Evolutionary conservation across 2,888 invertebrate species (phyloP), one percentile per base, ranked within the genome.

Genomic region (Euproctis similis): DNA sequence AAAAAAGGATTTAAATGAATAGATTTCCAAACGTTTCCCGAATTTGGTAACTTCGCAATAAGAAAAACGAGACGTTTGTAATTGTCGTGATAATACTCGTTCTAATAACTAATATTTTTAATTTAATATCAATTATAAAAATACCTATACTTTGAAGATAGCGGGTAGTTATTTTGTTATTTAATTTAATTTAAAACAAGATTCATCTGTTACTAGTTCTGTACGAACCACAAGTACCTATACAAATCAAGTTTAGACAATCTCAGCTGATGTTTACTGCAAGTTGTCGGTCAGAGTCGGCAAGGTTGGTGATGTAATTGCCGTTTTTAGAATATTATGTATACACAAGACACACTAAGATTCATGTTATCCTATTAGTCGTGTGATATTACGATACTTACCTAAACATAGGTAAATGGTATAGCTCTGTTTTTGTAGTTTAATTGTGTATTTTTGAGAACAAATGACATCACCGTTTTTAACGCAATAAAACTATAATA

Each of bases 241-340:
- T 21, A 21, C 9, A 21, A 21, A 10, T 10, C 9, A 21, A 21
- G 21, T 53, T 55, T 46, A 40, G 55, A n/a, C n/a, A 72, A 69
- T 69, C 63, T 66, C 64, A 60, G 69, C 61, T 66, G 65, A 63
- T 70, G 64, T 70, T 72, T 64, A 68, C 57, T 55, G 57, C 59
- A 64, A 62, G 66, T 59, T n/a, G n/a, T n/a, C 60, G 61, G 53
- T 63, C 47, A 45, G n/a, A n/a, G 58, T 48, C 27, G 28, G 46
- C 81, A 77, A 82, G 82, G 82, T 62, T 75, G 71, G 59, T 84
- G 82, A 84, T 76, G 82, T 82, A 82, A 84, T 78, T 72, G 69
- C 76, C 65, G 59, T 44, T 69, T 82, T 80, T 80, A 80, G 74
- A 74, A 53, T 56, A 50, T 60, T n/a, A n/a, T n/a, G n/a, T n/a